phyloP scores from a whole-genome alignment of 2,797 vertebrate genomes.

The Premnoplex brunnescens region DNA sequence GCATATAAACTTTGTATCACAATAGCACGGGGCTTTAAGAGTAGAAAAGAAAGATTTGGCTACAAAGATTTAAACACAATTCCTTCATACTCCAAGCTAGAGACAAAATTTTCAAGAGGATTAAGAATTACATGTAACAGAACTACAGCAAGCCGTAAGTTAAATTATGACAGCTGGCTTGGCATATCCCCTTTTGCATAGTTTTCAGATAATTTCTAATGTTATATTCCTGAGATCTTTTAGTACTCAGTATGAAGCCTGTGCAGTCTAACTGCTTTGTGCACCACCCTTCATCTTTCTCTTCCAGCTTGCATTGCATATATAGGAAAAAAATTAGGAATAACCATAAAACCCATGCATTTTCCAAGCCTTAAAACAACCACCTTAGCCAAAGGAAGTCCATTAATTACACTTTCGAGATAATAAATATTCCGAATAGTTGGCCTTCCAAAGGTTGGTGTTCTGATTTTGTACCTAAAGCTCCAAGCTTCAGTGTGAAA shows the following conservation, averaged over 20 bases:
- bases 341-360: not conserved
- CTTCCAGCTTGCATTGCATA: not conserved
- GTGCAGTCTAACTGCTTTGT: not conserved
- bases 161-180: slow-evolving; percentile 18
- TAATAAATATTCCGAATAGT: slow-evolving; percentile 25
- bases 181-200: slow-evolving; percentile 29
- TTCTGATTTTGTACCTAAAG: not conserved
- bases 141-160: slow-evolving; percentile 1
- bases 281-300: not conserved
- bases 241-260: not conserved
- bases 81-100: not conserved
- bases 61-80: not conserved
- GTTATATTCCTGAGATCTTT: slow-evolving; percentile 62
- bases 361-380: not conserved
- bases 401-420: not conserved
- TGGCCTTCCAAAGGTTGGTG: not conserved
- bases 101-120: not conserved
- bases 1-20: not conserved
- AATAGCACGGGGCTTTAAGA: not conserved
- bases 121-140: not conserved
- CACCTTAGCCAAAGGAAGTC: not conserved
- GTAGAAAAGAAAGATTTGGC: not conserved
- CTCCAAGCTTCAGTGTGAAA: not conserved
- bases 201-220: not conserved
- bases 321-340: not conserved